phyloP scores from a whole-genome alignment of 2,113 vertebrate genomes.

The Anolis sagrei region DNA sequence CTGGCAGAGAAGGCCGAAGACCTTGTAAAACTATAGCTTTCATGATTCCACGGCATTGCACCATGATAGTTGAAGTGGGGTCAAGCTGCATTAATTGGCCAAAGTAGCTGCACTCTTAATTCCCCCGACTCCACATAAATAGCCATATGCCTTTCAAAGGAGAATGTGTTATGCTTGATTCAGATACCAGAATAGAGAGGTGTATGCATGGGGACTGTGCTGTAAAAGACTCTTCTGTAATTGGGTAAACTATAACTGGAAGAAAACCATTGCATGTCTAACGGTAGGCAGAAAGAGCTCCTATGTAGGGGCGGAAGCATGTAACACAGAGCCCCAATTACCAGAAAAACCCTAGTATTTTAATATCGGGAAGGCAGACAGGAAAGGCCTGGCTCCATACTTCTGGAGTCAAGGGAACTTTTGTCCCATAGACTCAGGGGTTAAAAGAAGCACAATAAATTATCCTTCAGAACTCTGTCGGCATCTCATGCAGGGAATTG shows the following conservation, averaged over 20 bases:
- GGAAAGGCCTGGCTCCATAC: neutral
- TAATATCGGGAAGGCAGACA: neutral
- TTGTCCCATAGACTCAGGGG: constrained; percentile 1
- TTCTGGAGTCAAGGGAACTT: neutral
- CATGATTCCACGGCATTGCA: too few relatives aligned
- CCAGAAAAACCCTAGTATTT: constrained; percentile 6
- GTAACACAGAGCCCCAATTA: neutral
- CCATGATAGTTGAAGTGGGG: too few relatives aligned
- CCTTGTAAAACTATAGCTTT: too few relatives aligned
- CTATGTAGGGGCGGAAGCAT: rapidly evolving
- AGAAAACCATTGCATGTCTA: neutral
- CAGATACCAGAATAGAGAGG: neutral
- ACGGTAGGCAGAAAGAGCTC: neutral
- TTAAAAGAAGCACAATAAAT: constrained; percentile 16
- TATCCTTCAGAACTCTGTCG: neutral
- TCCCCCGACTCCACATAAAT: neutral
- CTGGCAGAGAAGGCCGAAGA: too few relatives aligned
- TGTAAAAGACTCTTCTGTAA: neutral
- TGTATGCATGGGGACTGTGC: neutral
- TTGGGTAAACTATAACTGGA: rapidly evolving
- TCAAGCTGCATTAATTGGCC: too few relatives aligned
- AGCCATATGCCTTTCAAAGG: neutral
- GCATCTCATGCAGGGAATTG: neutral
- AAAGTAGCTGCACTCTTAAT: too few relatives aligned
- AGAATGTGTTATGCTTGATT: neutral